Conservation (phyloP, 2,797 vertebrate genomes). For the Dermochelys coriacea region DNA sequence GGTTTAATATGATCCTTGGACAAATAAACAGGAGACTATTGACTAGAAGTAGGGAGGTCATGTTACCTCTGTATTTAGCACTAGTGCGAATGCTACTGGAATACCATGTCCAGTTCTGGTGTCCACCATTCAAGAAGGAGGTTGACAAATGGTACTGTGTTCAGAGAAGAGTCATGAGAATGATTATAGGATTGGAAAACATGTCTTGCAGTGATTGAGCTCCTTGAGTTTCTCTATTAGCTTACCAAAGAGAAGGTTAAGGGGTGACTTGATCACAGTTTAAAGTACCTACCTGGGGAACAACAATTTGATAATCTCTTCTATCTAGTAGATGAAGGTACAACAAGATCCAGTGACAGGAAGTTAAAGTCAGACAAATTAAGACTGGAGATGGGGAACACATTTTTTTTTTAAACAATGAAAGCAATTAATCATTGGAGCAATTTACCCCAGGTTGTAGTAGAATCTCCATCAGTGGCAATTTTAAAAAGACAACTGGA, state of each 20-base stretch:
- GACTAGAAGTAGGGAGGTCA: not conserved
- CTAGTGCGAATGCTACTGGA: not conserved
- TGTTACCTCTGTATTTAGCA: not conserved
- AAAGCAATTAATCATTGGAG: not conserved
- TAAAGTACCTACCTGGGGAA: not conserved
- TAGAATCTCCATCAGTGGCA: not conserved
- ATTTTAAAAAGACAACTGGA: not conserved
- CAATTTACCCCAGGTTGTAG: not conserved
- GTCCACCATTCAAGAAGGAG: not conserved
- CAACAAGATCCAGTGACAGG: not conserved
- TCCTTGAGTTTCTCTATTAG: not conserved
- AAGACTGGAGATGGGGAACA: not conserved
- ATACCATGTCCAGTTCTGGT: not conserved
- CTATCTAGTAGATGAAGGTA: not conserved
- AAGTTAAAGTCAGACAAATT: not conserved
- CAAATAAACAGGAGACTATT: not conserved
- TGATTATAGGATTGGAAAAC: not conserved
- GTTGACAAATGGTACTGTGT: not conserved
- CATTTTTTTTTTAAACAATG: not conserved
- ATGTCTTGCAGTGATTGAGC: not conserved
- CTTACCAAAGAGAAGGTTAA: not conserved
- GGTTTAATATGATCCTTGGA: not conserved
- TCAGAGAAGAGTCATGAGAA: not conserved
- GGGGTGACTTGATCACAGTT: not conserved
- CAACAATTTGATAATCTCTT: not conserved